A percentile compares a stretch with the other conserved stretches of the same genome.
Conservation (phyloP, 2,113 vertebrate species). For the Acanthochromis polyacanthus region DNA sequence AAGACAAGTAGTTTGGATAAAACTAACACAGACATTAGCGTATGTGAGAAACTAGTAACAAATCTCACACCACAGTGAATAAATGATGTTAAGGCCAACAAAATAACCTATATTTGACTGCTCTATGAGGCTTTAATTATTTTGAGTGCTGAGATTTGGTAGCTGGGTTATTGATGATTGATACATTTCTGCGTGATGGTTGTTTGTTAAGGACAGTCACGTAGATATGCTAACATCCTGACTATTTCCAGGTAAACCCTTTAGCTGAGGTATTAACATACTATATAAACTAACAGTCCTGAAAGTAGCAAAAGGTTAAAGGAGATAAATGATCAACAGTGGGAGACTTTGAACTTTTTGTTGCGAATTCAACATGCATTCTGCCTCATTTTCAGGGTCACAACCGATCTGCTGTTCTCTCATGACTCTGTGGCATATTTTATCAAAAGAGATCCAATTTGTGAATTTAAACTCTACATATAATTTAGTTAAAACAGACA, state of each 20-base stretch:
- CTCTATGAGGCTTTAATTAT: background rate
- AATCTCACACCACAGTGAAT: no score
- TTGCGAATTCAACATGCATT: background rate
- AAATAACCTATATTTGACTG: background rate
- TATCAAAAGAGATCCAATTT: background rate
- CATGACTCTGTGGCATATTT: background rate
- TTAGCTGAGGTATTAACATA: background rate
- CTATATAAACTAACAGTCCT: background rate
- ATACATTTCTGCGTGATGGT: background rate
- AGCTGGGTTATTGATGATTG: background rate
- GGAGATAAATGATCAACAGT: slow-evolving; percentile 65
- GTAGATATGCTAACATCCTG: background rate
- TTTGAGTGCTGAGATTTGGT: no score
- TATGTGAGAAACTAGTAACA: no score
- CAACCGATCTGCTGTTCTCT: background rate
- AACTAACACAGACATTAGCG: background rate
- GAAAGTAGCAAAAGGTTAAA: slow-evolving; percentile 37
- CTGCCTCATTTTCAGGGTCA: background rate
- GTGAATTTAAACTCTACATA: background rate
- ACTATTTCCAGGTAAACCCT: background rate
- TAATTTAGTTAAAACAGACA: background rate
- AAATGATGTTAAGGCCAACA: no score
- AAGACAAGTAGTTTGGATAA: background rate
- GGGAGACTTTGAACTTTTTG: slow-evolving; percentile 53
- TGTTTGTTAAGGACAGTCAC: slow-evolving; percentile 9